Conservation (phyloP, 2,797 vertebrate species). For the Clarias laeviceps region DNA sequence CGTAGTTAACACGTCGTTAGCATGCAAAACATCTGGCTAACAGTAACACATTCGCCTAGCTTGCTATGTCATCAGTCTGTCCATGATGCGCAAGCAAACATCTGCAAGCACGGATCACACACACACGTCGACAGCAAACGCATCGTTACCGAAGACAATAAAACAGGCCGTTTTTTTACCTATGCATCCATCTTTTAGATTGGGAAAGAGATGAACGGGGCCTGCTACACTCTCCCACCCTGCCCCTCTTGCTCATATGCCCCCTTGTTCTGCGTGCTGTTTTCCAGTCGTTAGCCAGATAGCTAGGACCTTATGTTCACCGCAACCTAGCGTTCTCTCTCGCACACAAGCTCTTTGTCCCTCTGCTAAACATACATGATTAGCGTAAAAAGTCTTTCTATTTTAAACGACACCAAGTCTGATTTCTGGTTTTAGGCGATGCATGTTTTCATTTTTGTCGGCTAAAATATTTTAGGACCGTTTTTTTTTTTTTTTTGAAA, state of each 20-base stretch:
- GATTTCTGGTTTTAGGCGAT: slow-evolving; percentile 42
- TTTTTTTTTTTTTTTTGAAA: slow-evolving; percentile 66
- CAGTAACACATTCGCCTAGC: slow-evolving; percentile 17
- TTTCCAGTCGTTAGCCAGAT: slow-evolving; percentile 76
- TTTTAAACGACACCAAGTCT: slow-evolving; percentile 37
- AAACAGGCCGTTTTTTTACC: slow-evolving; percentile 68
- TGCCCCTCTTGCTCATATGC: slow-evolving; percentile 66
- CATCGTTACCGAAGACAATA: slow-evolving; percentile 45
- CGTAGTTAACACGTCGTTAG: slow-evolving; percentile 50
- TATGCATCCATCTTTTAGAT: slow-evolving; percentile 69
- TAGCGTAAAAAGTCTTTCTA: neutral
- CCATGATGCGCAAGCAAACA: slow-evolving; percentile 36
- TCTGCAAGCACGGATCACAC: slow-evolving; percentile 24
- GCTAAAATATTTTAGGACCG: slow-evolving; percentile 65
- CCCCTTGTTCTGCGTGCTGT: slow-evolving; percentile 75
- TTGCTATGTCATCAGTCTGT: slow-evolving; percentile 26
- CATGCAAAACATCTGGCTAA: slow-evolving; percentile 63
- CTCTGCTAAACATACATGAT: slow-evolving; percentile 36
- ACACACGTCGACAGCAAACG: slow-evolving; percentile 14
- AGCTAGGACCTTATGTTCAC: slow-evolving; percentile 71
- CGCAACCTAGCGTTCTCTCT: slow-evolving; percentile 64
- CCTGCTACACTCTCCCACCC: slow-evolving; percentile 76
- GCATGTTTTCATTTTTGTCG: slow-evolving; percentile 59
- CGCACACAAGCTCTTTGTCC: slow-evolving; percentile 52
- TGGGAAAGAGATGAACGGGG: slow-evolving; percentile 72